Evolutionary conservation across 2,797 vertebrate species (phyloP), one percentile per base, ranked within the genome.

Genomic region (Spheniscus humboldti): DNA sequence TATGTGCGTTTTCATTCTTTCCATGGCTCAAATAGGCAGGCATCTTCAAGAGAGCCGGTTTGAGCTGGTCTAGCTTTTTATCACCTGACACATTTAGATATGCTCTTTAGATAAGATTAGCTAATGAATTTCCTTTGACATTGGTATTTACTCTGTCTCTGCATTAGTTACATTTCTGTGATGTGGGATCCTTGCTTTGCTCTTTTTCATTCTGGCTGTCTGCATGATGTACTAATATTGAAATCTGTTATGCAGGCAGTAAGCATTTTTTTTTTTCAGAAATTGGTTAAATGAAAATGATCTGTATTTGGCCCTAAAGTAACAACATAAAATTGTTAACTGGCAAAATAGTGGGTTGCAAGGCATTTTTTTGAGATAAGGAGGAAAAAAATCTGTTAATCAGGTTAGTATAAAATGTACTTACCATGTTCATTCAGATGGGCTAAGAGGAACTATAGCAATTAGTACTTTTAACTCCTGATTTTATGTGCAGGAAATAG

Each of bases 51-150:
- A 53, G 89, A 81, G 83, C 88, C 12, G 6, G 81, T 71, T 80
- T 48, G 86, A 92, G 87, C 90, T 75, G 92, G 94, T 35, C 41
- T 6, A 39, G 55, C 67, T 72, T 67, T 90, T 86, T 84, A 78
- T 24, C 84, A 69, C 77, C 77, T 89, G 93, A 88, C 96, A 78
- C 86, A 71, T 95, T 94, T 90, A 92, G 90, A 90, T 63, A 30
- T 59, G 94, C 86, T 96, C 96, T 93, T 86, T 88, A 86, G 93
- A 88, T 78, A 39, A 90, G 92, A 68, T 91, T 55, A 94, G 78
- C 39, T 88, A 74, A 55, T 50, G 91, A 88, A 92, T 94, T 93
- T 66, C 75, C 90, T 73, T 82, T 83, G 80, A 19, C 82, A 41
- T 16, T 5, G 62, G 31, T 39, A 43, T 90, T 97, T 84, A 37